These are phyloP conservation scores for Adineta ricciae DNA, from an alignment of 2,888 invertebrate species.

Conservation along the genomic window DNA sequence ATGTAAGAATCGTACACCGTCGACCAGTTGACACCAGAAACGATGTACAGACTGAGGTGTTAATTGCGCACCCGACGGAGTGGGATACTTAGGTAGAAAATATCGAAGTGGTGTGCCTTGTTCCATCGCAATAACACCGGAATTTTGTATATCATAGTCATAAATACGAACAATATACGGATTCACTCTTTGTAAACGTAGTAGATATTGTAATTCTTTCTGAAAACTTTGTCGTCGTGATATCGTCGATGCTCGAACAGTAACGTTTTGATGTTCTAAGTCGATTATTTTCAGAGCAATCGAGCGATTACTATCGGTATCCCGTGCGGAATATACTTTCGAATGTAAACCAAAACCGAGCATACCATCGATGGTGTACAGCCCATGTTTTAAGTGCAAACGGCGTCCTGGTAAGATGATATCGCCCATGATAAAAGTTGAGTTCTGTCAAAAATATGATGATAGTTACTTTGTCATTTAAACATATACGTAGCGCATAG, in stretches of 20 bases:
- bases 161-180: not conserved
- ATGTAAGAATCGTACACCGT: not conserved
- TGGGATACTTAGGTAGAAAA: not conserved
- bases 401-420: not conserved
- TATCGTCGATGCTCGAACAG: not conserved
- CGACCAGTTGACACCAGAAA: not conserved
- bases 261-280: not conserved
- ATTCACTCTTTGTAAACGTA: not conserved
- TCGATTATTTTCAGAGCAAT: not conserved
- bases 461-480: not conserved
- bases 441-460: not conserved
- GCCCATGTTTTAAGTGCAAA: not conserved
- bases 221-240: conserved; percentile 18
- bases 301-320: not conserved
- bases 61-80: not conserved
- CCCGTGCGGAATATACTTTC: not conserved
- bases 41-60: not conserved
- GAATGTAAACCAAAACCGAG: conserved; percentile 2
- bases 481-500: not conserved
- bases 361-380: not conserved
- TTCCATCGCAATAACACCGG: conserved; percentile 15
- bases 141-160: not conserved
- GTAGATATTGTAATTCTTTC: not conserved
- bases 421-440: not conserved
- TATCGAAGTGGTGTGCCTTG: not conserved